These are phyloP conservation scores for Kryptolebias ocellatus DNA, from an alignment of 2,797 vertebrate genomes.

Conservation along the genomic window DNA sequence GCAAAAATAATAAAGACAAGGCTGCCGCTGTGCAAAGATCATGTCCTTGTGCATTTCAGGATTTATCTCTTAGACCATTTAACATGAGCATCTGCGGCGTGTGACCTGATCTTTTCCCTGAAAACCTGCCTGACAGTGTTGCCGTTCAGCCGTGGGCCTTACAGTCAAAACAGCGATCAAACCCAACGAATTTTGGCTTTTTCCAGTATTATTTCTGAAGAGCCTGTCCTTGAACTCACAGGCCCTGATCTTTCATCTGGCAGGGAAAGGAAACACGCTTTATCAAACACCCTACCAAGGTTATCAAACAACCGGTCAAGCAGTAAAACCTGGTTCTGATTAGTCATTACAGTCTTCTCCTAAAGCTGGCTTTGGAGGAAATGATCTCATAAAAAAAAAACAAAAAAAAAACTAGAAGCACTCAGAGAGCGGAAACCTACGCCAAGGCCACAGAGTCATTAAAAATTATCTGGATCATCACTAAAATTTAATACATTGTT, in stretches of 20 bases:
- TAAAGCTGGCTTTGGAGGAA: too few species aligned
- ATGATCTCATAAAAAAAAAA: too few species aligned
- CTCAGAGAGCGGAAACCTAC: too few species aligned
- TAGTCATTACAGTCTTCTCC: too few species aligned
- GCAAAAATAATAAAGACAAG: slow-evolving; percentile 17
- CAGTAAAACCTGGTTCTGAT: too few species aligned
- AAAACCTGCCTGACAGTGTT: slow-evolving; percentile 15
- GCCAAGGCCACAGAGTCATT: too few species aligned
- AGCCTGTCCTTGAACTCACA: neutral
- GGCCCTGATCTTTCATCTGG: slow-evolving; percentile 12
- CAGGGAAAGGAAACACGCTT: neutral
- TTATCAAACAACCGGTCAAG: neutral
- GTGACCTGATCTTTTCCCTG: neutral
- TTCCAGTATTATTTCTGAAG: neutral
- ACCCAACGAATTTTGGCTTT: neutral
- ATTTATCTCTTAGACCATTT: slow-evolving; percentile 4
- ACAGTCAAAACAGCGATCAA: slow-evolving; percentile 1
- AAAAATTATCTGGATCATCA: too few species aligned
- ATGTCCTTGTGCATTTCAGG: neutral
- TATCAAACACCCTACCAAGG: neutral
- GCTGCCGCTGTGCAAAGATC: slow-evolving; percentile 10
- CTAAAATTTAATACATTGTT: too few species aligned
- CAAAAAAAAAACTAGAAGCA: too few species aligned
- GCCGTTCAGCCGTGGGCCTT: neutral
- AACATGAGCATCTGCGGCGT: neutral